These are phyloP conservation scores for Menidia menidia DNA, from an alignment of 2,797 vertebrate species.

Conservation along the genomic window DNA sequence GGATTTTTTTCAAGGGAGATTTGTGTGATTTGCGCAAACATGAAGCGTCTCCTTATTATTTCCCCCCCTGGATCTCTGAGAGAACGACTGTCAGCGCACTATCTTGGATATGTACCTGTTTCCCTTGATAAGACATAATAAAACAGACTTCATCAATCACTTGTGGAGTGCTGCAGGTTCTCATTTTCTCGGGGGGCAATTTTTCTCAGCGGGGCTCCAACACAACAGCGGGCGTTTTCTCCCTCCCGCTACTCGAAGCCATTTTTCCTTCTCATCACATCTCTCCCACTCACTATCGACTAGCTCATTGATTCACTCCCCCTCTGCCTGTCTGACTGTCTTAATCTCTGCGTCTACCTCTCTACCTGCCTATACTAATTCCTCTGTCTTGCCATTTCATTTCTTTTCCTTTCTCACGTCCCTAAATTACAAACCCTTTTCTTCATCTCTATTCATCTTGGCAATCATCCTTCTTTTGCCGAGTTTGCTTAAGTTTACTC, in stretches of 20 bases:
- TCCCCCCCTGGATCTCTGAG: conserved; percentile 9
- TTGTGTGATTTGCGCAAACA: conserved; percentile 26
- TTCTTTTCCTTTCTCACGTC: conserved; percentile 45
- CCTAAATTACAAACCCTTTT: conserved; percentile 18
- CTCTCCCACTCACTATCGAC: conserved; percentile 59
- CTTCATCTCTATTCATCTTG: conserved; percentile 18
- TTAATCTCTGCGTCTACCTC: conserved; percentile 63
- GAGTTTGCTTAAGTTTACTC: conserved; percentile 9
- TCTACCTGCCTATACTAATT: conserved; percentile 67
- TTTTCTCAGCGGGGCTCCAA: conserved; percentile 51
- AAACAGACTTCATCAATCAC: conserved; percentile 40
- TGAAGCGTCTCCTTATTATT: conserved; percentile 28
- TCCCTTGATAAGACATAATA: conserved; percentile 48
- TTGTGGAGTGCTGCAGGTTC: conserved; percentile 31
- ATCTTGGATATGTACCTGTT: conserved; percentile 48
- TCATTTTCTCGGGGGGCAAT: conserved; percentile 60
- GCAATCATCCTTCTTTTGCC: conserved; percentile 10
- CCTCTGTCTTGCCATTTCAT: conserved; percentile 43
- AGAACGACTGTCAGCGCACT: conserved; percentile 34
- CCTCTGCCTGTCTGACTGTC: conserved; percentile 52
- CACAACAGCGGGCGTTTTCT: conserved; percentile 38
- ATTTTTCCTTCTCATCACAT: conserved; percentile 63
- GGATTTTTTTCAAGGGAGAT: background rate
- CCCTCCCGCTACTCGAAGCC: conserved; percentile 35
- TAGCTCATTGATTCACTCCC: conserved; percentile 65